phyloP scores from a whole-genome alignment of 2,113 vertebrate species.

The Engraulis encrasicolus region DNA sequence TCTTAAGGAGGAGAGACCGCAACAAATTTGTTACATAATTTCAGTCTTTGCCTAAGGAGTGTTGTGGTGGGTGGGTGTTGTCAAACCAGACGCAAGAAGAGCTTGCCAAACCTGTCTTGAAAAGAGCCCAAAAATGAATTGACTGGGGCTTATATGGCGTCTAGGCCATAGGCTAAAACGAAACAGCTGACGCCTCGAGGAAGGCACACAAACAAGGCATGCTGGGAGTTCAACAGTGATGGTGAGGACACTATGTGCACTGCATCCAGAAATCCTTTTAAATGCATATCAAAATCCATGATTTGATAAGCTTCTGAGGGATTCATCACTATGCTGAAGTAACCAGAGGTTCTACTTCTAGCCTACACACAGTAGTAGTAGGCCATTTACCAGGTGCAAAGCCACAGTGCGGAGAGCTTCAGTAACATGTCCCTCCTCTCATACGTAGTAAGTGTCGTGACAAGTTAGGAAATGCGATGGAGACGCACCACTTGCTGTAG shows the following conservation, averaged over 20 bases:
- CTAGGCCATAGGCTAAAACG: too few species aligned
- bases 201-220: background rate
- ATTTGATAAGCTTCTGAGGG: too few species aligned
- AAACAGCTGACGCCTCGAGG: background rate
- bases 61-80: background rate
- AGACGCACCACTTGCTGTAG: conserved; percentile 55
- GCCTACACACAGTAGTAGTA: too few species aligned
- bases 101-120: background rate
- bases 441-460: background rate
- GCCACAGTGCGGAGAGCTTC: background rate
- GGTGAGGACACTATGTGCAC: too few species aligned
- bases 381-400: too few species aligned
- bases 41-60: background rate
- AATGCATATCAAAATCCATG: too few species aligned
- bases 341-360: too few species aligned
- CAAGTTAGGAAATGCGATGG: conserved; percentile 55
- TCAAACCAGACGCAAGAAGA: background rate
- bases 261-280: too few species aligned
- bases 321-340: too few species aligned
- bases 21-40: background rate
- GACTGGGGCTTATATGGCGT: too few species aligned
- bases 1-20: too few species aligned
- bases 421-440: background rate
- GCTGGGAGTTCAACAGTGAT: too few species aligned
- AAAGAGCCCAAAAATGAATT: background rate